Evolutionary conservation across 1,140 invertebrate genomes (phyloP).

Genomic region (Cyrtorhinus lividipennis): DNA sequence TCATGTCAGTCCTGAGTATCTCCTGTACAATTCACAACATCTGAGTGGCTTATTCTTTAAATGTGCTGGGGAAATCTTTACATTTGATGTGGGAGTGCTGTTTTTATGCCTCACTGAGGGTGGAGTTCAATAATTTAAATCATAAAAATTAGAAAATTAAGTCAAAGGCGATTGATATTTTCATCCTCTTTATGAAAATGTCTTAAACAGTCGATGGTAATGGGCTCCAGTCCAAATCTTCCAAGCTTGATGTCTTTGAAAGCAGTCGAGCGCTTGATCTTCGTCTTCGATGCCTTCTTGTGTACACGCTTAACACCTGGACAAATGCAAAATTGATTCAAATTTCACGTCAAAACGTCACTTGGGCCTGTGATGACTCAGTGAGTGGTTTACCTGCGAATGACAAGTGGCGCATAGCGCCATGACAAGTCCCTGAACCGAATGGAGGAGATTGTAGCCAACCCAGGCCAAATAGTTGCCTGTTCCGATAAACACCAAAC

Average conservation of each 20-base stretch:
- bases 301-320: slow-evolving; percentile 17
- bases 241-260: slow-evolving; percentile 13
- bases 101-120: too few relatives aligned
- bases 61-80: too few relatives aligned
- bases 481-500: background rate
- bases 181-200: too few relatives aligned
- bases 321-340: background rate
- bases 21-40: too few relatives aligned
- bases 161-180: too few relatives aligned
- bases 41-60: too few relatives aligned
- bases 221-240: slow-evolving; percentile 16
- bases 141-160: too few relatives aligned
- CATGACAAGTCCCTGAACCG: slow-evolving; percentile 41
- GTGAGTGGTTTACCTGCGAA: slow-evolving; percentile 29
- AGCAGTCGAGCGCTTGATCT: background rate
- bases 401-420: slow-evolving; percentile 49
- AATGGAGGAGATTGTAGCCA: slow-evolving; percentile 33
- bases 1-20: too few relatives aligned
- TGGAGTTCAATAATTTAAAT: too few relatives aligned
- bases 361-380: background rate
- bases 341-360: background rate
- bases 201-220: slow-evolving; percentile 15
- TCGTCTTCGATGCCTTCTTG: slow-evolving; percentile 11
- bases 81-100: too few relatives aligned
- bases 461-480: slow-evolving; percentile 28